phyloP scores from a whole-genome alignment of 2,888 invertebrate genomes.

The Cephus nigrinus region DNA sequence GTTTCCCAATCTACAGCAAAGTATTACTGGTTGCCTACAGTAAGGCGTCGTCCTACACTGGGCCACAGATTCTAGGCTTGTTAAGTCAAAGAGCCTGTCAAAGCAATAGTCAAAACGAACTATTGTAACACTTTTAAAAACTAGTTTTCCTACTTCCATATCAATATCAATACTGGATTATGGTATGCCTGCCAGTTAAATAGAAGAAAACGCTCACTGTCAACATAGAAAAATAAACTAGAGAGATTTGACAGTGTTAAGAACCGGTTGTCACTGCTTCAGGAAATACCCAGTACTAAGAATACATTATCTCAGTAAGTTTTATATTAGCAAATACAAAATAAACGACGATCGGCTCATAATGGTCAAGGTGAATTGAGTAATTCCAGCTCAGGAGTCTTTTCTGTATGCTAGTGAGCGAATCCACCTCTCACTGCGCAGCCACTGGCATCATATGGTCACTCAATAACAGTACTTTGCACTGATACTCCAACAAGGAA shows the following conservation, averaged over 20 bases:
- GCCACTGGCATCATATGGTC: not conserved
- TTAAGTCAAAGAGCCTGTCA: not conserved
- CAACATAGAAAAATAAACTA: not conserved
- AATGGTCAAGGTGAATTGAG: not conserved
- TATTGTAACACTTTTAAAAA: not conserved
- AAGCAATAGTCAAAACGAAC: not conserved
- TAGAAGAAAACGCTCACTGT: not conserved
- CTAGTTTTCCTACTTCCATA: not conserved
- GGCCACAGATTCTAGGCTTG: not conserved
- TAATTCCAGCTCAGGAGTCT: not conserved
- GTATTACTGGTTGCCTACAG: not conserved
- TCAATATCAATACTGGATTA: not conserved
- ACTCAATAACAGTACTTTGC: constrained; percentile 42
- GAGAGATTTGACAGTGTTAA: not conserved
- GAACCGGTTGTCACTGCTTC: not conserved
- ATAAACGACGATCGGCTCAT: not conserved
- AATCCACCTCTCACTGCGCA: not conserved
- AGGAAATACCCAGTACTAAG: not conserved
- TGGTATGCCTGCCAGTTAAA: not conserved
- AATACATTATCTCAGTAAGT: not conserved
- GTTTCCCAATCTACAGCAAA: not conserved
- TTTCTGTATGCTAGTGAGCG: not conserved
- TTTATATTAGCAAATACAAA: not conserved
- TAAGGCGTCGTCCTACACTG: not conserved
- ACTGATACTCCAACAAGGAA: constrained; percentile 1